Conservation (phyloP, 1,140 invertebrate species). For the Drosophila melanica region DNA sequence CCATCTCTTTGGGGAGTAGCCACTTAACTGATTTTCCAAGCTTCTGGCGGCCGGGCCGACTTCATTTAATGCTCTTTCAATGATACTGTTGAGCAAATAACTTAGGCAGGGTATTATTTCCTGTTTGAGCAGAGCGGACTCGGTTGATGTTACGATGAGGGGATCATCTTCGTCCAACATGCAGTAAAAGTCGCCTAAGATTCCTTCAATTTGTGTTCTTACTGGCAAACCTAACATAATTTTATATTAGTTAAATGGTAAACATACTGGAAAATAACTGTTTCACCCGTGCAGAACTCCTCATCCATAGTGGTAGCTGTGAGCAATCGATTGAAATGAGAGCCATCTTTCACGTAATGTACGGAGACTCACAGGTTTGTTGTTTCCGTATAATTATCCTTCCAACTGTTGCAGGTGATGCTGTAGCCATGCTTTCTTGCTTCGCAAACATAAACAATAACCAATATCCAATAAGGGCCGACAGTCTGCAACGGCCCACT, state of each 20-base stretch:
- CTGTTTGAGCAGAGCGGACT: background rate
- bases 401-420: background rate
- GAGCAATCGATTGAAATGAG: background rate
- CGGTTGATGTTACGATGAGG: slow-evolving; percentile 22
- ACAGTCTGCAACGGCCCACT: slow-evolving; percentile 35
- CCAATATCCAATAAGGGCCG: slow-evolving; percentile 18
- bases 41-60: background rate
- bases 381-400: background rate
- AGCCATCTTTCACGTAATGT: slow-evolving; percentile 5
- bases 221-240: background rate
- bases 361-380: background rate
- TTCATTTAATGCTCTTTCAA: slow-evolving; percentile 28
- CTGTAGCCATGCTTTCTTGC: slow-evolving; percentile 8
- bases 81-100: slow-evolving; percentile 21
- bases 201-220: background rate
- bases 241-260: background rate
- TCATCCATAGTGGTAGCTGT: background rate
- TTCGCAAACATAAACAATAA: slow-evolving; percentile 7
- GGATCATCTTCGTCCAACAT: slow-evolving; percentile 8
- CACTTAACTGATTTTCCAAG: background rate
- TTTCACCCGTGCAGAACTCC: background rate
- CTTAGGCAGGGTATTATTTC: slow-evolving; percentile 27
- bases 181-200: slow-evolving; percentile 13
- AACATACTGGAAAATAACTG: background rate
- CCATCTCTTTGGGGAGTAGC: background rate